phyloP scores from a whole-genome alignment of 2,113 vertebrate species.

The Promerops cafer region DNA sequence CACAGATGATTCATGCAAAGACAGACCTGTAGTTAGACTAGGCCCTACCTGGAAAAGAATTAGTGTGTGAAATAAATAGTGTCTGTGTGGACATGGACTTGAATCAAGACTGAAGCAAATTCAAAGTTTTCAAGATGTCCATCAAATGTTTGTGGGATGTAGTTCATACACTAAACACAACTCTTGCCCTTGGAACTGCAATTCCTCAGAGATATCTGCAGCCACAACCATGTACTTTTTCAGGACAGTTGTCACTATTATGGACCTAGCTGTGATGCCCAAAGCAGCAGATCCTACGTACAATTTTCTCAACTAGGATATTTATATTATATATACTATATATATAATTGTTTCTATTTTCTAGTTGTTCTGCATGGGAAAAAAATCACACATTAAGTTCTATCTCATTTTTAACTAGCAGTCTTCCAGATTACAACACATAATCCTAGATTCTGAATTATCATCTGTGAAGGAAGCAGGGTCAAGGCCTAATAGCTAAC shows the following conservation, averaged over 20 bases:
- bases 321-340: background rate
- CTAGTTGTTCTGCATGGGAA: background rate
- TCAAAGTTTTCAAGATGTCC: background rate
- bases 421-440: background rate
- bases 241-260: background rate
- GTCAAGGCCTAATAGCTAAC: background rate
- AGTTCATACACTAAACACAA: accelerated
- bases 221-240: background rate
- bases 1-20: background rate
- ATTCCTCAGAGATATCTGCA: background rate
- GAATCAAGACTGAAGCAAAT: background rate
- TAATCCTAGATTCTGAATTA: background rate
- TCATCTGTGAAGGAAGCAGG: background rate
- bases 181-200: background rate
- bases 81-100: background rate
- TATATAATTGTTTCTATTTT: background rate
- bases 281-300: background rate
- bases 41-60: background rate
- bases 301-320: background rate
- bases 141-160: background rate
- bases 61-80: background rate
- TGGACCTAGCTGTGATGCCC: background rate
- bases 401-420: background rate
- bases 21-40: background rate
- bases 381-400: background rate